These are phyloP conservation scores for Eucidaris tribuloides DNA, from an alignment of 35 echinoderm and acorn worm species.

Conservation along the genomic window DNA sequence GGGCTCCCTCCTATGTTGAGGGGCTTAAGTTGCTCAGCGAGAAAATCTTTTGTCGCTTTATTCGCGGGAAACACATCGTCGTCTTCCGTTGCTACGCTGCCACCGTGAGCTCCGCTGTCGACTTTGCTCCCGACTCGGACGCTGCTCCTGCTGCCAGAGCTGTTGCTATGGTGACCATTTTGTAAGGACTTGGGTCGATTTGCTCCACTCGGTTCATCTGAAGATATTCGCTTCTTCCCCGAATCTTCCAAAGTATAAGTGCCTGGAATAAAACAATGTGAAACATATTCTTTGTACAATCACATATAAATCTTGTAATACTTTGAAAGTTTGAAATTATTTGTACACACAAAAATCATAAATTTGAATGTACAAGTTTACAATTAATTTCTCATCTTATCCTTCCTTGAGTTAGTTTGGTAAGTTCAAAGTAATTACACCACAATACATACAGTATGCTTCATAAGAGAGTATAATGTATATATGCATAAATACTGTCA, in stretches of 20 bases:
- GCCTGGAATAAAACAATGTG: too few relatives aligned
- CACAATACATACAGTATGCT: too few relatives aligned
- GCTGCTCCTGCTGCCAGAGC: background rate
- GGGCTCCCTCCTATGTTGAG: constrained; percentile 21
- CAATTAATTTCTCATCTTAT: too few relatives aligned
- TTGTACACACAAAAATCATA: too few relatives aligned
- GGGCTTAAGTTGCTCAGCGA: constrained; percentile 61
- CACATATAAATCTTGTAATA: too few relatives aligned
- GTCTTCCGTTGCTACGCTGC: background rate
- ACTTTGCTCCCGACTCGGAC: background rate
- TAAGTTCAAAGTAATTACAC: too few relatives aligned
- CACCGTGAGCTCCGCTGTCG: background rate
- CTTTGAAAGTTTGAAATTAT: too few relatives aligned
- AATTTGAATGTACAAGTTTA: too few relatives aligned
- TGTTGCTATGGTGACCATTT: constrained; percentile 1
- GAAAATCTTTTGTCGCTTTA: constrained; percentile 59
- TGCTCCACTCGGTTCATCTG: constrained; percentile 10
- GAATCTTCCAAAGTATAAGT: constrained; percentile 26
- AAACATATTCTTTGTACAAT: too few relatives aligned
- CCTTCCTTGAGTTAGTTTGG: too few relatives aligned
- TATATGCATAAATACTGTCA: too few relatives aligned
- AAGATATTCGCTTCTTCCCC: background rate
- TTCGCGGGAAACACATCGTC: constrained; percentile 33
- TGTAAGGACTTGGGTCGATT: background rate
- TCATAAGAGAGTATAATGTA: too few relatives aligned